Conservation (phyloP, 2,888 invertebrate species). For the Enchytraeus crypticus region DNA sequence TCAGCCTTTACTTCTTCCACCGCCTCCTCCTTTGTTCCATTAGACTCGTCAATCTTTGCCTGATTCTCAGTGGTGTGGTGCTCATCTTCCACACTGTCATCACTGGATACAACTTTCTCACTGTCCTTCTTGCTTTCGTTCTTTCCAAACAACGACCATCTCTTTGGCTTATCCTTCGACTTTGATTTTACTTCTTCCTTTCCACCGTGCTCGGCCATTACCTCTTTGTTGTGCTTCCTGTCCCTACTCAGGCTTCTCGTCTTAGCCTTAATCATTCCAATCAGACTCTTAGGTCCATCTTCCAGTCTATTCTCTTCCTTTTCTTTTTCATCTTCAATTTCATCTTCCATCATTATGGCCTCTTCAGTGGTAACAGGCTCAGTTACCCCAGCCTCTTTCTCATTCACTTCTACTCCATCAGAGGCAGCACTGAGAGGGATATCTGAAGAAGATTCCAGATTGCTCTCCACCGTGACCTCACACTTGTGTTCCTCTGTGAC, state of each 20-base stretch:
- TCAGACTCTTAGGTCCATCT: neutral
- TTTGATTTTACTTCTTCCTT: neutral
- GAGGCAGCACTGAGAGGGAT: neutral
- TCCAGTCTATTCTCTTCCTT: neutral
- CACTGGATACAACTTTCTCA: neutral
- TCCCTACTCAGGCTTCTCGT: slow-evolving; percentile 3
- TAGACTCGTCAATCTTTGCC: neutral
- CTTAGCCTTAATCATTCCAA: neutral
- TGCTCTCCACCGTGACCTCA: neutral
- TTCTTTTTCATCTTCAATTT: neutral
- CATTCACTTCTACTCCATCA: neutral
- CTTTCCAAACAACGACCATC: neutral
- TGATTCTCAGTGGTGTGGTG: neutral
- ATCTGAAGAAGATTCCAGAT: neutral
- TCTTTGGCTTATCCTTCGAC: neutral
- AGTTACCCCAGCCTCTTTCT: neutral
- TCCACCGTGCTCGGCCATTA: neutral
- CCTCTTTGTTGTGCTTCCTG: neutral
- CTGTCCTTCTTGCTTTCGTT: neutral
- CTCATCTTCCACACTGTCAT: neutral
- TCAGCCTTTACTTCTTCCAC: neutral
- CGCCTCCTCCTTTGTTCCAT: neutral
- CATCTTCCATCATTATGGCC: neutral
- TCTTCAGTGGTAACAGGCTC: neutral
- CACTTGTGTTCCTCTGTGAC: slow-evolving; percentile 3